Evolutionary conservation across 2,113 vertebrate species (phyloP).

Genomic region (Toxotes jaculatrix): DNA sequence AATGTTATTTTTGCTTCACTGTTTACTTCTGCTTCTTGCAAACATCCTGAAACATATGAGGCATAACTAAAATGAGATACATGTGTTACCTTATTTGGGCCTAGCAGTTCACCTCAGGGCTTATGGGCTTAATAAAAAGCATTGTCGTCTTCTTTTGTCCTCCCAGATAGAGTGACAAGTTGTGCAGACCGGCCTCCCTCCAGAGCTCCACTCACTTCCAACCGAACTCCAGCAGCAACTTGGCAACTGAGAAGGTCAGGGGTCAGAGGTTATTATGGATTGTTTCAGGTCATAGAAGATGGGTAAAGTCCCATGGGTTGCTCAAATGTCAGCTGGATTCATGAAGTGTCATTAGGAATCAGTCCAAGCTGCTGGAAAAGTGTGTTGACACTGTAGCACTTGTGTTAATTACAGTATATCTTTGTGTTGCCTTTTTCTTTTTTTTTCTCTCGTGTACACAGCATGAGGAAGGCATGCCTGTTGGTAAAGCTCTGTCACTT

Average conservation of each 20-base stretch:
- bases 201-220: not conserved
- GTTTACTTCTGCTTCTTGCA: not conserved
- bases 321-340: constrained; percentile 65
- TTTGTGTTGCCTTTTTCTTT: constrained; percentile 24
- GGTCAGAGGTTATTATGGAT: constrained; percentile 64
- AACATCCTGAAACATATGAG: not conserved
- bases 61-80: not conserved
- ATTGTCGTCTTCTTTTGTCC: constrained; percentile 14
- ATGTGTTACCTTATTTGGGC: not conserved
- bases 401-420: constrained; percentile 35
- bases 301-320: constrained; percentile 15
- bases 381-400: constrained; percentile 13
- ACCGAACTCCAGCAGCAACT: constrained; percentile 7
- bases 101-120: not conserved
- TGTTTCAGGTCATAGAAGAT: constrained; percentile 42
- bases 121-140: not conserved
- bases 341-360: constrained; percentile 10
- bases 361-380: constrained; percentile 27
- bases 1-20: not conserved
- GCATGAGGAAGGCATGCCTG: constrained; percentile 53
- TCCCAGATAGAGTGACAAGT: constrained; percentile 11
- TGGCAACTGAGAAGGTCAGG: constrained; percentile 54
- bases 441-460: constrained; percentile 16
- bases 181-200: not conserved
- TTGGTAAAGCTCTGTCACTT: constrained; percentile 67